Evolutionary conservation across 2,888 invertebrate species (phyloP).

Genomic region (Adelognathus sp.): DNA sequence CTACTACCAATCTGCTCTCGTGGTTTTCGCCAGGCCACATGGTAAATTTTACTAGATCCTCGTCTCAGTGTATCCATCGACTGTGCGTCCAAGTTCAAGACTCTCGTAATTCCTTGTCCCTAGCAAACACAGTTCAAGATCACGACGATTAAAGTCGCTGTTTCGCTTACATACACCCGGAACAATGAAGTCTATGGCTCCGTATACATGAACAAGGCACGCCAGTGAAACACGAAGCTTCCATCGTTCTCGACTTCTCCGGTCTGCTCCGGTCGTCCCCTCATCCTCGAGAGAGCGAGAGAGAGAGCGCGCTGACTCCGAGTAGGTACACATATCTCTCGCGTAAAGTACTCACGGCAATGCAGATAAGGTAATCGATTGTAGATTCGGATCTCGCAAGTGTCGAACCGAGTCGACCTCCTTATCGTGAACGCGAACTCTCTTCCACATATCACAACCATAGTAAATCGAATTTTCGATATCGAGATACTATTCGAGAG

Average conservation of each 20-base stretch:
- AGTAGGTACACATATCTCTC: slow-evolving; percentile 30
- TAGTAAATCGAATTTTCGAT: slow-evolving; percentile 47
- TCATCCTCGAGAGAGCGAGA: neutral
- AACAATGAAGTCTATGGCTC: slow-evolving; percentile 42
- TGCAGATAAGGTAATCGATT: slow-evolving; percentile 63
- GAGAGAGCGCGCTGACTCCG: neutral
- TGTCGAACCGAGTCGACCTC: slow-evolving; percentile 24
- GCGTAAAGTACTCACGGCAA: slow-evolving; percentile 53
- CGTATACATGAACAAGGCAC: slow-evolving; percentile 8
- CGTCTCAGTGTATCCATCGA: neutral
- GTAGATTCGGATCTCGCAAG: slow-evolving; percentile 53
- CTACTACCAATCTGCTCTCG: too few relatives aligned
- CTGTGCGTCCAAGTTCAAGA: neutral
- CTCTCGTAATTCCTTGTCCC: slow-evolving; percentile 17
- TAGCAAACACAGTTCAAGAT: slow-evolving; percentile 33
- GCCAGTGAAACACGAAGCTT: slow-evolving; percentile 18
- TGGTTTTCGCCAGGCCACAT: too few relatives aligned
- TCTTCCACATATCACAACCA: slow-evolving; percentile 26
- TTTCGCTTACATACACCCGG: slow-evolving; percentile 13
- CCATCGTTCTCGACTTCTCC: slow-evolving; percentile 21
- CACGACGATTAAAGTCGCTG: slow-evolving; percentile 48
- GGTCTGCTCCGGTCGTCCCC: slow-evolving; percentile 1
- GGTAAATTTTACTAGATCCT: too few relatives aligned
- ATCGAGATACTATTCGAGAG: slow-evolving; percentile 12
- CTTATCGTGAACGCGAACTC: slow-evolving; percentile 1